Percentiles rank a stretch among this genome's conserved stretches.
phyloP scores from a whole-genome alignment of 2,113 vertebrate genomes.

The Channa maculata region DNA sequence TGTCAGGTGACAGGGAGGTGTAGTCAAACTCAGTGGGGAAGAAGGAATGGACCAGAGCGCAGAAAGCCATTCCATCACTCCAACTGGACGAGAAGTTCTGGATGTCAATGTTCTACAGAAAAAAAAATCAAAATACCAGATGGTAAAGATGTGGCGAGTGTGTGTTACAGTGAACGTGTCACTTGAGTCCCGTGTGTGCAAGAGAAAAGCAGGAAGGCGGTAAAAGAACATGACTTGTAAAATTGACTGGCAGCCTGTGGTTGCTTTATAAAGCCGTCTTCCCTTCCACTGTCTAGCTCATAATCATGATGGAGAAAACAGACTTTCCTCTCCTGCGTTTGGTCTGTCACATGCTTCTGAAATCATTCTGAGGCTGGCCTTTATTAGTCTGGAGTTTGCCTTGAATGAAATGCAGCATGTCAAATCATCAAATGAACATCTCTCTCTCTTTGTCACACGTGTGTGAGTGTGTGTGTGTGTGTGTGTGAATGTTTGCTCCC shows the following conservation, averaged over 20 bases:
- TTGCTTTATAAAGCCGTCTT: conserved; percentile 36
- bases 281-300: conserved; percentile 20
- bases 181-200: not conserved
- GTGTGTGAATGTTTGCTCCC: conserved; percentile 34
- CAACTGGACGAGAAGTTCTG: conserved; percentile 99
- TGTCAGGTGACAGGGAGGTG: conserved; percentile 84
- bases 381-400: conserved; percentile 55
- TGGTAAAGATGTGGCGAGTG: conserved; percentile 16
- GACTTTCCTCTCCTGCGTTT: conserved; percentile 21
- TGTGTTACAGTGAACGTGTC: not conserved
- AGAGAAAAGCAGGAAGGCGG: not conserved
- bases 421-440: conserved; percentile 33
- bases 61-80: conserved; percentile 98
- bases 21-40: conserved; percentile 97
- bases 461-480: not conserved
- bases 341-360: conserved; percentile 37
- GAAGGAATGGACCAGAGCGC: conserved; percentile 96
- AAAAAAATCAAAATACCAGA: conserved; percentile 7
- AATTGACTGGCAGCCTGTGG: conserved; percentile 32
- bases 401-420: conserved; percentile 60
- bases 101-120: conserved; percentile 90
- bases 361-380: conserved; percentile 34
- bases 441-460: not conserved
- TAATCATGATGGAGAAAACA: conserved; percentile 54
- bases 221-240: conserved; percentile 28